Evolutionary conservation across 2,888 invertebrate genomes (phyloP).

Genomic region (Tipula unca): DNA sequence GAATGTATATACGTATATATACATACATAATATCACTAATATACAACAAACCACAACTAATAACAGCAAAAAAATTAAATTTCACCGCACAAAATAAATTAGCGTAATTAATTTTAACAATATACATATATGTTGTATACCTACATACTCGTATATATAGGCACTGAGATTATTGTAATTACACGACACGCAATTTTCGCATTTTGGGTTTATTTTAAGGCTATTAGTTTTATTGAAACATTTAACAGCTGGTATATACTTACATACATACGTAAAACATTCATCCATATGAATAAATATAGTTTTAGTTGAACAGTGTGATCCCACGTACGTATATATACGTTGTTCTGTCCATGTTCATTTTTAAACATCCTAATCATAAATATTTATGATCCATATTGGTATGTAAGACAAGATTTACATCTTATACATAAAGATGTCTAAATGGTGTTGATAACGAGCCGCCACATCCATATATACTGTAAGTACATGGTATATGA

Average conservation of each 20-base stretch:
- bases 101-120: conserved; percentile 2
- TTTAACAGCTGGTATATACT: background rate
- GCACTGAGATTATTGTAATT: background rate
- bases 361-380: background rate
- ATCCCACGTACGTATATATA: too few species aligned
- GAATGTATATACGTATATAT: too few species aligned
- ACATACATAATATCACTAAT: background rate
- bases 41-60: background rate
- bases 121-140: background rate
- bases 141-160: background rate
- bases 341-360: background rate
- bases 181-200: background rate
- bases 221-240: background rate
- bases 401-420: background rate
- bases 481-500: background rate
- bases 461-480: background rate
- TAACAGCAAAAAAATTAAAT: background rate
- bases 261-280: background rate
- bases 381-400: background rate
- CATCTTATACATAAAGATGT: background rate
- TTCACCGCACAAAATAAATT: conserved; percentile 8
- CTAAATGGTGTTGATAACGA: background rate
- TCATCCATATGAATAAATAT: background rate
- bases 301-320: too few species aligned
- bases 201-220: background rate